phyloP scores from a whole-genome alignment of 2,113 vertebrate genomes.

The Vimba vimba region DNA sequence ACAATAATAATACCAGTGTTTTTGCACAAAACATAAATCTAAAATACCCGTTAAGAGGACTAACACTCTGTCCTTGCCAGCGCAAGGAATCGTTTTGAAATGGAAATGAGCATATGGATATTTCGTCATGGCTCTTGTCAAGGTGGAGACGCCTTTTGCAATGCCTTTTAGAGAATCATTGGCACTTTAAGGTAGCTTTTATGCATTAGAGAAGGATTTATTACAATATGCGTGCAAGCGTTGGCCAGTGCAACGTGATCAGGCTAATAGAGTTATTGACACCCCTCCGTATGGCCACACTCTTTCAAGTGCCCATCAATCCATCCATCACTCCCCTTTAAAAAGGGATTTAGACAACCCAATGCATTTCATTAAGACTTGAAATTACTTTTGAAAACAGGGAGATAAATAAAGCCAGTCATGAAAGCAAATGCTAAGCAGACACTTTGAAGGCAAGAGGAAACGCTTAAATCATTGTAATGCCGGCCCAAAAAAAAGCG shows the following conservation, averaged over 20 bases:
- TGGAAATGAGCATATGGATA: constrained; percentile 45
- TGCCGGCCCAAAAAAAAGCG: neutral
- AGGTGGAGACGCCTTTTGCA: constrained; percentile 42
- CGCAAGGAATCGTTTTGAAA: constrained; percentile 37
- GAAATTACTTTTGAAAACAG: constrained; percentile 40
- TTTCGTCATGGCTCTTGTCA: constrained; percentile 41
- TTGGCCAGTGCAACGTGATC: constrained; percentile 27
- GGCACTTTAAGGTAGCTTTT: constrained; percentile 45
- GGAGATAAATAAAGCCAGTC: constrained; percentile 33
- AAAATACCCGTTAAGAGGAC: constrained; percentile 1
- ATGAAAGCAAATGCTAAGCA: constrained; percentile 36
- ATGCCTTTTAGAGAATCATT: constrained; percentile 45
- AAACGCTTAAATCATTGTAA: constrained; percentile 23
- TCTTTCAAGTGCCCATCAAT: constrained; percentile 38
- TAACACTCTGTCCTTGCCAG: constrained; percentile 30
- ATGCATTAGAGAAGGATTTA: constrained; percentile 47
- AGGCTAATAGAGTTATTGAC: constrained; percentile 45
- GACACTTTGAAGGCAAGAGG: constrained; percentile 13
- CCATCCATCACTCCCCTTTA: constrained; percentile 38
- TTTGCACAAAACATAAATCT: constrained; percentile 30
- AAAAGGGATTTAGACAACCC: constrained; percentile 41
- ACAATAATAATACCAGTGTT: constrained; percentile 31
- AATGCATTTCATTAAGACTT: constrained; percentile 46
- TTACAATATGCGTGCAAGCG: constrained; percentile 14
- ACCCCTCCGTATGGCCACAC: constrained; percentile 28